These are phyloP conservation scores for Leptopilina syphax DNA, from an alignment of 2,888 invertebrate species.

Conservation along the genomic window DNA sequence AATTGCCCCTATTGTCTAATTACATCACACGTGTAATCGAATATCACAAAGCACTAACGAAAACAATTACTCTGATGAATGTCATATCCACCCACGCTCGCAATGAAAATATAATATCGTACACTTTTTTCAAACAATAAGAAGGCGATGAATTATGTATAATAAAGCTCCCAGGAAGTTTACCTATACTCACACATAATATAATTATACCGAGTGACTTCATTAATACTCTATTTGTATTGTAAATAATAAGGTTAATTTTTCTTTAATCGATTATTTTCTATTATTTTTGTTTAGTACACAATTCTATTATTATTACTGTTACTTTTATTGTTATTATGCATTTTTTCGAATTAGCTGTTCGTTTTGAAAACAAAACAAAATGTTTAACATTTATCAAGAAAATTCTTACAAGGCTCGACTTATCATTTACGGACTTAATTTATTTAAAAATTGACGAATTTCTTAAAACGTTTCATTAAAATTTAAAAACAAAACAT, in stretches of 20 bases:
- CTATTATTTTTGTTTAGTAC: too few species aligned
- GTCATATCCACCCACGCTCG: background rate
- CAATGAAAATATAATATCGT: constrained; percentile 4
- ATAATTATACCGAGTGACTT: background rate
- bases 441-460: too few species aligned
- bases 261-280: too few species aligned
- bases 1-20: background rate
- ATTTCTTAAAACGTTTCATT: too few species aligned
- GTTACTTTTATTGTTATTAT: too few species aligned
- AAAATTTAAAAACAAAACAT: too few species aligned
- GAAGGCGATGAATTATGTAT: constrained; percentile 53
- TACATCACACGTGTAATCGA: background rate
- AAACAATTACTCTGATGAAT: background rate
- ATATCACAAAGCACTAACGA: constrained; percentile 5
- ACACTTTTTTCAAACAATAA: constrained; percentile 3
- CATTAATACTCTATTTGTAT: background rate
- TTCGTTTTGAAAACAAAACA: too few species aligned
- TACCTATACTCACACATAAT: background rate
- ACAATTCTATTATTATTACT: too few species aligned
- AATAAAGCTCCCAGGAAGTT: constrained; percentile 54
- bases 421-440: too few species aligned
- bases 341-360: too few species aligned
- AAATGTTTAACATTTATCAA: too few species aligned
- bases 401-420: too few species aligned
- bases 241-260: background rate